Conservation (phyloP, 2,888 invertebrate species). For the Lucinisca nassula region DNA sequence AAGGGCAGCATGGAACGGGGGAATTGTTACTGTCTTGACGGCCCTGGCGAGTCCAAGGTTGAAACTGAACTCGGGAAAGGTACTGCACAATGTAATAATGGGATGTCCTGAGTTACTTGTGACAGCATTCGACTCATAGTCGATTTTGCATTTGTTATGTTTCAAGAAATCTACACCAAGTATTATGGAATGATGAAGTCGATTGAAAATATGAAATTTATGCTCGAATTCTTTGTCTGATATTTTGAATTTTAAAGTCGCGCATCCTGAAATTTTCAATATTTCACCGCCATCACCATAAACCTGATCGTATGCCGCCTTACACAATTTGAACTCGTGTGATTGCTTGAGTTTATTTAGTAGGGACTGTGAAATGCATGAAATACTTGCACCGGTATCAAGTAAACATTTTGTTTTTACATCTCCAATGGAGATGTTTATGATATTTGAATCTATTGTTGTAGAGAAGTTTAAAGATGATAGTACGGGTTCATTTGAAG, state of each 20-base stretch:
- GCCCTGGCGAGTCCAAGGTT: slow-evolving; percentile 3
- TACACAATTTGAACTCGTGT: neutral
- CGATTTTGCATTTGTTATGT: slow-evolving; percentile 33
- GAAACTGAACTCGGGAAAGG: neutral
- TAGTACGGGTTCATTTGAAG: neutral
- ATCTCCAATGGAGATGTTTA: slow-evolving; percentile 11
- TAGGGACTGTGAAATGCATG: slow-evolving; percentile 31
- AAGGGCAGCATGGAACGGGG: neutral
- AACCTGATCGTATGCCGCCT: neutral
- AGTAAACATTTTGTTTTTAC: slow-evolving; percentile 18
- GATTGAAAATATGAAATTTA: slow-evolving; percentile 24
- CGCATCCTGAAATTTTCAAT: slow-evolving; percentile 23
- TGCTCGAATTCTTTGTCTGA: neutral
- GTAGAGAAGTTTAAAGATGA: slow-evolving; percentile 8
- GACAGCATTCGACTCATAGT: neutral
- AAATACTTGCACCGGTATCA: slow-evolving; percentile 46
- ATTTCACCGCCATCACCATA: slow-evolving; percentile 28
- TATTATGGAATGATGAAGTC: slow-evolving; percentile 39
- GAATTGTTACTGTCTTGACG: neutral
- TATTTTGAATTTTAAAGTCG: slow-evolving; percentile 30
- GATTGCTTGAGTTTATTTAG: slow-evolving; percentile 22
- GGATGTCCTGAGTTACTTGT: neutral
- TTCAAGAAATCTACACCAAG: slow-evolving; percentile 45
- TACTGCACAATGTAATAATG: neutral
- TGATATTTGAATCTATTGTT: slow-evolving; percentile 35